phyloP scores from a whole-genome alignment of 2,888 invertebrate genomes.

The Peribatodes rhomboidaria region DNA sequence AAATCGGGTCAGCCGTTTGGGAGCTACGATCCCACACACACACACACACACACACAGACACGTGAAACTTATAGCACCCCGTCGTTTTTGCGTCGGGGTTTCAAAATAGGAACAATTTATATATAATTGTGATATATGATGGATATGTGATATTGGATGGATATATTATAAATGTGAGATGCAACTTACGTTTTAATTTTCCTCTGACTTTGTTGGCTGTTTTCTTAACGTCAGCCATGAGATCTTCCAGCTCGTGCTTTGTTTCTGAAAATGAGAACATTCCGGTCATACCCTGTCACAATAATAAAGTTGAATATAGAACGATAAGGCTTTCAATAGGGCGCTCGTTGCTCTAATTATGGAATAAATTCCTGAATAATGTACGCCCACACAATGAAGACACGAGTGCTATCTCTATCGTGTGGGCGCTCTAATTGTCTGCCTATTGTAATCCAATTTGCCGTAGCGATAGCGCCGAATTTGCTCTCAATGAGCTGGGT shows the following conservation, averaged over 20 bases:
- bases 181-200: constrained; percentile 97
- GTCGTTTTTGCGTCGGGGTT: too few relatives aligned
- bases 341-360: constrained; percentile 41
- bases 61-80: too few relatives aligned
- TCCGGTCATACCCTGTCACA: constrained; percentile 17
- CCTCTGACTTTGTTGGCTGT: constrained; percentile 99
- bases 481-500: constrained; percentile 43
- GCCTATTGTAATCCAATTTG: constrained; percentile 59
- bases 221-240: constrained; percentile 99
- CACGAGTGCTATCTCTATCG: constrained; percentile 49
- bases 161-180: background rate
- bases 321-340: constrained; percentile 42
- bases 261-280: constrained; percentile 92
- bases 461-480: constrained; percentile 51
- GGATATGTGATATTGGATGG: too few relatives aligned
- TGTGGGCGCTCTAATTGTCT: constrained; percentile 58
- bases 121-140: too few relatives aligned
- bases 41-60: too few relatives aligned
- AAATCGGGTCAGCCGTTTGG: too few relatives aligned
- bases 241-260: constrained; percentile 99
- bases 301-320: constrained; percentile 25
- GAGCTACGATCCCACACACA: too few relatives aligned
- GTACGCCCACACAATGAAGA: constrained; percentile 50
- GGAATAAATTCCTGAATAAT: constrained; percentile 45
- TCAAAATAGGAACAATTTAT: too few relatives aligned